Evolutionary conservation across 2,797 vertebrate genomes (phyloP), one percentile per base, ranked within the genome.

Genomic region (Adelosebastes latens): DNA sequence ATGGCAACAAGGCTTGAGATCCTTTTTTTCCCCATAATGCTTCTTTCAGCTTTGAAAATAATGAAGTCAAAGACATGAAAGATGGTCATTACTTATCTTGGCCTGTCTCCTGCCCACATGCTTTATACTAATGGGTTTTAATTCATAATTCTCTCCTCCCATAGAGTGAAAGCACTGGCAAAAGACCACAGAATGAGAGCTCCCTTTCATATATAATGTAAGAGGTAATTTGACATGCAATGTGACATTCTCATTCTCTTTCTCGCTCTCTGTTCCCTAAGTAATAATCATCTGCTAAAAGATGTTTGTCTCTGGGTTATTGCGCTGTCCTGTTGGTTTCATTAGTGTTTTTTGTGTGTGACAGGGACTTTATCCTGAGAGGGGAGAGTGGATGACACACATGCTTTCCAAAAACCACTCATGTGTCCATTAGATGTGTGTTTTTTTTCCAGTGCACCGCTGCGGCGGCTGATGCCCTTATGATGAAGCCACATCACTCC

Each of bases 341-440:
- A 90, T 92, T 90, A 79, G 75, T 77, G 73, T 8, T 58, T 64
- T 77, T 58, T 70, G 64, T 62, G 65, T 72, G 39, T 84, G 86
- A 78, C 42, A 27, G 62, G 70, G 72, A 64, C 67, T 89, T 89
- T 84, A 85, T 89, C 52, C 82, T 77, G 74, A 80, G 72, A 86
- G 62, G 46, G 67, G 72, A 79, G 79, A 82, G 85, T 71, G 82
- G 90, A 88, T 91, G 91, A 92, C 86, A 89, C 92, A 83, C 79
- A 80, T 7, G 74, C 75, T 89, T 90, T 81, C 80, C 80, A 80
- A 79, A 84, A 91, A 86, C 80, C 89, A 90, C 92, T 94, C 90
- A 90, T 92, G 60, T 81, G 75, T 93, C 93, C 93, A 94, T 93
- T 94, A 94, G 87, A 88, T 79, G 65, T 90, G 80, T 88, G 77